These are phyloP conservation scores for Eutolmus rufibarbis DNA, from an alignment of 2,888 invertebrate species.

Conservation along the genomic window DNA sequence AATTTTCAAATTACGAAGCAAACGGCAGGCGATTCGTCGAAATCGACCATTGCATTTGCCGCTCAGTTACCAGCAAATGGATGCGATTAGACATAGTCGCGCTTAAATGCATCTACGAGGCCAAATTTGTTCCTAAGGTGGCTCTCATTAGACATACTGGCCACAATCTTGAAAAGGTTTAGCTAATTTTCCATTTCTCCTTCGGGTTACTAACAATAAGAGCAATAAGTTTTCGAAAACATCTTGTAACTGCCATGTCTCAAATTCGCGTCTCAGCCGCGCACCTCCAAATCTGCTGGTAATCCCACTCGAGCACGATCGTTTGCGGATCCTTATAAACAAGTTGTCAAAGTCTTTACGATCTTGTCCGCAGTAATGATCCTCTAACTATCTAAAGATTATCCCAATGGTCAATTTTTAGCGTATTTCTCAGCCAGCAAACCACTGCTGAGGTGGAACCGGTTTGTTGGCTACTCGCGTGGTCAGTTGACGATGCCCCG, in stretches of 20 bases:
- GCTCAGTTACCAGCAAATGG: neutral
- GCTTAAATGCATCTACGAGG: neutral
- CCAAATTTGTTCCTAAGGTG: neutral
- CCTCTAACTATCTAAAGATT: slow-evolving; percentile 43
- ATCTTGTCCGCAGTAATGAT: slow-evolving; percentile 41
- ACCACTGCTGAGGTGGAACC: neutral
- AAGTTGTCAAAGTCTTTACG: slow-evolving; percentile 47
- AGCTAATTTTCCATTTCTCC: neutral
- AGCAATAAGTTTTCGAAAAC: neutral
- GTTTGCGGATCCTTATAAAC: slow-evolving; percentile 29
- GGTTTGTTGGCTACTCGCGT: slow-evolving; percentile 2
- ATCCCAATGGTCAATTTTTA: slow-evolving; percentile 38
- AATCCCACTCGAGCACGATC: slow-evolving; percentile 6
- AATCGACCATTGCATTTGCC: neutral
- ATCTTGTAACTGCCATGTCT: slow-evolving; percentile 1
- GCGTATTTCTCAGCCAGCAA: slow-evolving; percentile 8
- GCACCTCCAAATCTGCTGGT: neutral
- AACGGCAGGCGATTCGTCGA: neutral
- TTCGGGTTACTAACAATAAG: neutral
- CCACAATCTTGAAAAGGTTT: neutral
- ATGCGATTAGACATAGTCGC: neutral
- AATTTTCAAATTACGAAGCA: slow-evolving; percentile 20
- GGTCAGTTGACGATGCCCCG: neutral
- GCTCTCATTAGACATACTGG: neutral
- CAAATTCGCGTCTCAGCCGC: neutral